Evolutionary conservation across 2,888 invertebrate species (phyloP).

Genomic region (Cosmia pyralina): DNA sequence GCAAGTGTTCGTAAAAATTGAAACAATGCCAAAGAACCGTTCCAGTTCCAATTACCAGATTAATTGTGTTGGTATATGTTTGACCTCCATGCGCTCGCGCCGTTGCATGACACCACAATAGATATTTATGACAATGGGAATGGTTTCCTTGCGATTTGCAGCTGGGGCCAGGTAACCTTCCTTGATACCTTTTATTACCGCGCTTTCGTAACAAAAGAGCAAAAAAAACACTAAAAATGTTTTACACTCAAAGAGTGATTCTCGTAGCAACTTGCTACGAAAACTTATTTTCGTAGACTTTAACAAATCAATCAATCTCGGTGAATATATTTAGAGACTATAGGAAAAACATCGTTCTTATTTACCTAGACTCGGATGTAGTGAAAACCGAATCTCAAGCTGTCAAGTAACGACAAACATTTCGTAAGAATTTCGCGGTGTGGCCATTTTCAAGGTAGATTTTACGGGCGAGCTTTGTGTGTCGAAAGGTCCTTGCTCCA

Average conservation of each 20-base stretch:
- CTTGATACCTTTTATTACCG: conserved; percentile 53
- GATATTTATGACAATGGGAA: conserved; percentile 80
- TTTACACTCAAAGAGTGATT: background rate
- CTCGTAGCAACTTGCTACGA: conserved; percentile 32
- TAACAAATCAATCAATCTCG: background rate
- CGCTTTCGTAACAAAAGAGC: conserved; percentile 5
- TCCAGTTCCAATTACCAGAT: conserved; percentile 78
- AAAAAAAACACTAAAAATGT: background rate
- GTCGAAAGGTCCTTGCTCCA: conserved; percentile 89
- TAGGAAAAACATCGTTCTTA: conserved; percentile 2
- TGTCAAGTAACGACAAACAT: conserved; percentile 66
- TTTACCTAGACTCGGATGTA: conserved; percentile 32
- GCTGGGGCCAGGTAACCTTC: conserved; percentile 65
- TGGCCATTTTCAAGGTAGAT: conserved; percentile 85
- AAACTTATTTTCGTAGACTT: conserved; percentile 7
- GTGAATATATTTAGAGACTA: conserved; percentile 4
- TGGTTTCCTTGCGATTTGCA: conserved; percentile 76
- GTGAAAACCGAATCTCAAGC: conserved; percentile 53
- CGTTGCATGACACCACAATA: conserved; percentile 78
- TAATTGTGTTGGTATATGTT: conserved; percentile 79
- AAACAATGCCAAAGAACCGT: conserved; percentile 76
- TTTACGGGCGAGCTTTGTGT: conserved; percentile 86
- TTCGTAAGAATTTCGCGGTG: conserved; percentile 81
- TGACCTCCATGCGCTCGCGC: conserved; percentile 80
- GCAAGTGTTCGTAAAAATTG: conserved; percentile 62